Base-by-base conservation (phyloP, 2,888 invertebrate genomes). In the Scaptomyza reducta region DNA sequence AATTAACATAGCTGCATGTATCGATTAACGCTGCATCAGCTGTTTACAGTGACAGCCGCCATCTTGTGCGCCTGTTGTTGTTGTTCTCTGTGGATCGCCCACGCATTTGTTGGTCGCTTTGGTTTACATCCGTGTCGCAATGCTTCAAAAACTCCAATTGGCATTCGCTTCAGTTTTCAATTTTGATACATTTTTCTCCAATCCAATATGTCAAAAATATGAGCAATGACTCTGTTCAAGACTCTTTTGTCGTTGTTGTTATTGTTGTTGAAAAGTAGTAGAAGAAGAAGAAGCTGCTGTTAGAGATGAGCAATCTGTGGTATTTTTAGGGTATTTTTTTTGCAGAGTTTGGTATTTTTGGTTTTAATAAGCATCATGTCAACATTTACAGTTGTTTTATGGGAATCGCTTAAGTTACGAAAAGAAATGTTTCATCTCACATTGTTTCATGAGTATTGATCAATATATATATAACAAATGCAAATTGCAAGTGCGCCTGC, bases 141-240 rank as follows among this genome's bases (percentile, higher is more conserved):
- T 57, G 70, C 60, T 74, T 70, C 58, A 55, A 25, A 63, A 76
- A 50, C 45, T 49, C 57, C 80, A 79, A 83, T 83, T 80, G 87
- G 66, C 80, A 86, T 81, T 84, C 81, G 81, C 87, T 81, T 81
- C 87, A 86, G 71, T 86, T 81, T 81, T 81, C 80, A 81, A 49
- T 81, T 81, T 86, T 81, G 80, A 81, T 86, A 81, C 86, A 86
- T 81, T 86, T 85, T 46, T 25, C 50, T 10, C 29, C 59, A 66
- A 59, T 57, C 53, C 56, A 61, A 71, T 66, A 65, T 75, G 62
- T 75, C 65, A 54, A 59, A 75, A 62, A 58, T 42, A 33, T 64
- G 53, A 46, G 51, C 44, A 42, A 51, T 54, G 73, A 56, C 40
- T 16, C 38, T 50, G 11, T 65, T 70, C 16, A 70, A 61, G 61